A percentile compares a stretch with the other conserved stretches of the same genome.
Evolutionary conservation across 2,888 invertebrate species (phyloP).

Genomic region (Ophion obscuratus): DNA sequence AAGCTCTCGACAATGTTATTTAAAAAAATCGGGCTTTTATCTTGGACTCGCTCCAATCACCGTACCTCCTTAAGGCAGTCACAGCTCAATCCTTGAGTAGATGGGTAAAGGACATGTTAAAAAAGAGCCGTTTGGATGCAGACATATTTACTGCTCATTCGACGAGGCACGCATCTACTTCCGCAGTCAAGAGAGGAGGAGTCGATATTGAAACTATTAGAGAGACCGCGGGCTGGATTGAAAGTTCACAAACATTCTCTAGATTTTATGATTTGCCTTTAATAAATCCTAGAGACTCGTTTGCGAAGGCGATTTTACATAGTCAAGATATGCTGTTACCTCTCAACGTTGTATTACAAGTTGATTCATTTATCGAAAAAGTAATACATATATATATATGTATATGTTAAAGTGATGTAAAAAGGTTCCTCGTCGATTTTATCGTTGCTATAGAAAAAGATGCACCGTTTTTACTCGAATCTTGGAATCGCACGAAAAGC

Average conservation of each 20-base stretch:
- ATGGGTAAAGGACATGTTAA: constrained; percentile 27
- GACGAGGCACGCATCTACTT: constrained; percentile 27
- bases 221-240: constrained; percentile 36
- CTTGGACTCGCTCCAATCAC: too few relatives aligned
- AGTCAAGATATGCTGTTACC: background rate
- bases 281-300: constrained; percentile 19
- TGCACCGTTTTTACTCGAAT: too few relatives aligned
- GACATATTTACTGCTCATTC: constrained; percentile 23
- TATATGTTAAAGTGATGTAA: too few relatives aligned
- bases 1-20: too few relatives aligned
- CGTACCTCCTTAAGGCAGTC: constrained; percentile 14
- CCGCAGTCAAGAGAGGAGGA: constrained; percentile 25
- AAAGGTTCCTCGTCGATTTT: too few relatives aligned
- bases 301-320: constrained; percentile 32
- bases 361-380: too few relatives aligned
- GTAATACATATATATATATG: too few relatives aligned
- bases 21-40: too few relatives aligned
- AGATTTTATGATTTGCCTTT: constrained; percentile 34
- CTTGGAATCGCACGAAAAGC: too few relatives aligned
- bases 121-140: constrained; percentile 24
- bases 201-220: constrained; percentile 42
- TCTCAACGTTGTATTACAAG: too few relatives aligned
- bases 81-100: constrained; percentile 25
- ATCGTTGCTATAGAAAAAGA: too few relatives aligned
- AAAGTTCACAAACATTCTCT: constrained; percentile 17